Conservation (phyloP, 2,797 vertebrate genomes). For the Labroides dimidiatus region DNA sequence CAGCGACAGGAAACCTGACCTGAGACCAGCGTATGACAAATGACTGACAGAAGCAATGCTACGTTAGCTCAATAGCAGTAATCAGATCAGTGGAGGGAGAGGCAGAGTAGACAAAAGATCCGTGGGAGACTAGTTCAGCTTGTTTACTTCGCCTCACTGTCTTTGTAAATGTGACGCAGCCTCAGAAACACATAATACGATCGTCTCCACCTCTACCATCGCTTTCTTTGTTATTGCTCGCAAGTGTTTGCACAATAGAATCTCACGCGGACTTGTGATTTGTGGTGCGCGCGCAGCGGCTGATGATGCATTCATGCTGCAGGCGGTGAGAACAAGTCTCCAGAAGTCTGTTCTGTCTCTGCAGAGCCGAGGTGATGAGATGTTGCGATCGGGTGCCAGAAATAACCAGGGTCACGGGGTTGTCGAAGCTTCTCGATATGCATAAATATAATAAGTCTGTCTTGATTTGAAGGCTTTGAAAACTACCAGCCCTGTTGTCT, state of each 20-base stretch:
- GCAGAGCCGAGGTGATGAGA: conserved; percentile 4
- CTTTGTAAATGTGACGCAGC: conserved; percentile 12
- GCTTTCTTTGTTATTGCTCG: conserved; percentile 1
- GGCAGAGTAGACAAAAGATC: conserved; percentile 45
- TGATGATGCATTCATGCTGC: conserved; percentile 16
- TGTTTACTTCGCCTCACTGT: conserved; percentile 11
- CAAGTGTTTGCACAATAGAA: neutral
- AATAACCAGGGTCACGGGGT: neutral
- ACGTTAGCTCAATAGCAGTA: conserved; percentile 49
- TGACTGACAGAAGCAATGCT: conserved; percentile 43
- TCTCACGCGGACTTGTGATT: neutral
- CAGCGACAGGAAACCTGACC: conserved; percentile 56
- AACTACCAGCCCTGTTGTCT: too few relatives aligned
- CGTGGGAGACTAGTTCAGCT: conserved; percentile 6
- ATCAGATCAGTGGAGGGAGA: conserved; percentile 56
- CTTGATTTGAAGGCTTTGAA: neutral
- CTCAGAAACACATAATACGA: neutral
- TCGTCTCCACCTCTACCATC: neutral
- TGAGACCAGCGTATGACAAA: conserved; percentile 55
- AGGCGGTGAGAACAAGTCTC: conserved; percentile 5
- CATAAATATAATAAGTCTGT: neutral
- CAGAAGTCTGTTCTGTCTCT: neutral
- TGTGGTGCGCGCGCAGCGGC: conserved; percentile 5
- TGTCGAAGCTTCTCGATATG: neutral
- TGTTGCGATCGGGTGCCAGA: conserved; percentile 2